phyloP scores from a whole-genome alignment of 1,140 invertebrate genomes.

The Dryas iulia region DNA sequence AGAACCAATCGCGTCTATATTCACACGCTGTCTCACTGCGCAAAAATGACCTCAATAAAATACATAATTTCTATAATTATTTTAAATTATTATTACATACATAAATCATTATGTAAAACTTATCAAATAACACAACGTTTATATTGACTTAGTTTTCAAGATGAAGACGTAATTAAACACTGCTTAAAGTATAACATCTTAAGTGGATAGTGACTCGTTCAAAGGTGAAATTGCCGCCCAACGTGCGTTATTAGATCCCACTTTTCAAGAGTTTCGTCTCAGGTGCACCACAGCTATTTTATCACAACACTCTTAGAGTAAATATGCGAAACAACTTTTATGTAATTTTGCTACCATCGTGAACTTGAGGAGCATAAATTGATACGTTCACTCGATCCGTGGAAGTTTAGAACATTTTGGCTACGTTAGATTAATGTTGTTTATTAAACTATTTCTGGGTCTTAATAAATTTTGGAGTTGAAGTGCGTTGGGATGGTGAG shows the following conservation, averaged over 20 bases:
- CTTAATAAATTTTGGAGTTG: not conserved
- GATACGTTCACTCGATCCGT: conserved; percentile 31
- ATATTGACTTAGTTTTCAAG: conserved; percentile 7
- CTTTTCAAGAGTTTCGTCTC: conserved; percentile 46
- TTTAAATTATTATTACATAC: too few species aligned
- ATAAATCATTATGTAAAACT: not conserved
- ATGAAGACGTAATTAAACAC: conserved; percentile 27
- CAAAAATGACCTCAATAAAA: too few species aligned
- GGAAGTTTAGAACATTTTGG: conserved; percentile 21
- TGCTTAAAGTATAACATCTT: conserved; percentile 34
- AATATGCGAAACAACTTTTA: conserved; percentile 59
- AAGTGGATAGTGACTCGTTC: conserved; percentile 54
- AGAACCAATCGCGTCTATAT: too few species aligned
- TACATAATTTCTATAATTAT: too few species aligned
- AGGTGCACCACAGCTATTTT: conserved; percentile 64
- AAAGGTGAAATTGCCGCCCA: conserved; percentile 60
- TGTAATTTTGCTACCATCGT: conserved; percentile 53
- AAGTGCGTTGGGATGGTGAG: not conserved
- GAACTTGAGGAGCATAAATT: conserved; percentile 42
- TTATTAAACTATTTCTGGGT: conserved; percentile 15
- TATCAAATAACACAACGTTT: too few species aligned
- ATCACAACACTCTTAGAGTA: conserved; percentile 55
- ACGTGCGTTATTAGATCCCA: conserved; percentile 45
- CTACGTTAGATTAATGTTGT: conserved; percentile 13
- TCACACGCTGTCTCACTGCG: too few species aligned